phyloP scores from a whole-genome alignment of 2,888 invertebrate species.

The Caenorhabditis parvicauda region DNA sequence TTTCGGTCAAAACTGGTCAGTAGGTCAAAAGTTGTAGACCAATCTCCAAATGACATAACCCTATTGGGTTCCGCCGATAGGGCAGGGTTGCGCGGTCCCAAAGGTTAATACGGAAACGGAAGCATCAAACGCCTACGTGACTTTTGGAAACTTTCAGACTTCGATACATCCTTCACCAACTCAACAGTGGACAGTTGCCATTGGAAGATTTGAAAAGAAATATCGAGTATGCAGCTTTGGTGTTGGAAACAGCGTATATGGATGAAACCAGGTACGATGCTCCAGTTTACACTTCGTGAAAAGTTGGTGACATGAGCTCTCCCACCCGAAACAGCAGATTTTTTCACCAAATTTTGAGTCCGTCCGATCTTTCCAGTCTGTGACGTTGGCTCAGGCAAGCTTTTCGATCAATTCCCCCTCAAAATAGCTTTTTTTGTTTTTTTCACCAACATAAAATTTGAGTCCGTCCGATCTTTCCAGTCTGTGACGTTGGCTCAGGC shows the following conservation, averaged over 20 bases:
- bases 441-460: not conserved
- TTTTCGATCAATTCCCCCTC: too few relatives aligned
- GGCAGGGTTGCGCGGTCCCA: not conserved
- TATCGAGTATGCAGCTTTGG: conserved; percentile 86
- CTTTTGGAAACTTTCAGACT: conserved; percentile 70
- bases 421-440: too few relatives aligned
- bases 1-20: not conserved
- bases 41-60: not conserved
- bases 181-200: conserved; percentile 81
- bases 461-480: too few relatives aligned
- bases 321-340: too few relatives aligned
- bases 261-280: conserved; percentile 78
- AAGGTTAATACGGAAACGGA: not conserved
- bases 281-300: too few relatives aligned
- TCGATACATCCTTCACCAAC: conserved; percentile 82
- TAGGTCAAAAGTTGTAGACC: not conserved
- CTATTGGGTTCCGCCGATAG: not conserved
- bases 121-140: not conserved
- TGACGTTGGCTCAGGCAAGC: too few relatives aligned
- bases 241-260: conserved; percentile 86
- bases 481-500: too few relatives aligned
- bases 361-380: too few relatives aligned
- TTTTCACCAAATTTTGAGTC: too few relatives aligned
- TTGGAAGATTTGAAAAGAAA: conserved; percentile 86
- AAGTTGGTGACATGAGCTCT: too few relatives aligned